Evolutionary conservation across 1,140 invertebrate species (phyloP), one percentile per base, ranked within the genome.

Genomic region (Heliconius hewitsoni): DNA sequence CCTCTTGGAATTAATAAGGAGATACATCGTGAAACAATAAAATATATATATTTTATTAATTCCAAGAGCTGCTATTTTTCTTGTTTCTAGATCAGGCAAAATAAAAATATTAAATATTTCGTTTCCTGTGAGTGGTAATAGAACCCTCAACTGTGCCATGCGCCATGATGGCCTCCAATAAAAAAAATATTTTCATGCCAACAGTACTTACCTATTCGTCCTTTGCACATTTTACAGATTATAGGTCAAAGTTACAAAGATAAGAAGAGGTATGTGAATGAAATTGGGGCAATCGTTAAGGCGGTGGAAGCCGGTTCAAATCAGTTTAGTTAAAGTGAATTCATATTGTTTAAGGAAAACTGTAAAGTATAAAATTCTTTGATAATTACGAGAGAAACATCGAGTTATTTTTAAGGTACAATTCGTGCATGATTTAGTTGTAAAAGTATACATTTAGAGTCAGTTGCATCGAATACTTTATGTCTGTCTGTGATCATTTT

Each of bases 221-320:
- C 89, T 89, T 86, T 87, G 75, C 83, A 82, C 82, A 86, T 86
- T 85, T 86, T 78, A 72, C 81, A 82, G 83, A 85, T 89, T 85
- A 89, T 89, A 79, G 89, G 89, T 90, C 89, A 90, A 90, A 90
- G 89, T 89, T 89, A 87, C 80, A 84, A 23, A 81, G 89, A 90
- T 90, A 90, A 89, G 77, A 27, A 84, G 84, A 86, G 70, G 76
- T 87, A 89, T 90, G 46, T 76, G 71, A 72, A 77, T 78, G 77
- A 60, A 89, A 84, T 82, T 88, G 72, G 88, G 82, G 72, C 85
- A 79, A 27, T 27, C 37, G 71, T 85, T 85, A 86, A 87, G 83
- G 84, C 83, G 83, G 83, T 81, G 60, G 72, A 66, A 85, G 72
- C 77, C 60, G 66, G 79, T 78, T 83, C 60, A 34, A n/a, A 74